Base-by-base conservation (phyloP, 2,113 vertebrate genomes). In the Macroglossus sobrinus region DNA sequence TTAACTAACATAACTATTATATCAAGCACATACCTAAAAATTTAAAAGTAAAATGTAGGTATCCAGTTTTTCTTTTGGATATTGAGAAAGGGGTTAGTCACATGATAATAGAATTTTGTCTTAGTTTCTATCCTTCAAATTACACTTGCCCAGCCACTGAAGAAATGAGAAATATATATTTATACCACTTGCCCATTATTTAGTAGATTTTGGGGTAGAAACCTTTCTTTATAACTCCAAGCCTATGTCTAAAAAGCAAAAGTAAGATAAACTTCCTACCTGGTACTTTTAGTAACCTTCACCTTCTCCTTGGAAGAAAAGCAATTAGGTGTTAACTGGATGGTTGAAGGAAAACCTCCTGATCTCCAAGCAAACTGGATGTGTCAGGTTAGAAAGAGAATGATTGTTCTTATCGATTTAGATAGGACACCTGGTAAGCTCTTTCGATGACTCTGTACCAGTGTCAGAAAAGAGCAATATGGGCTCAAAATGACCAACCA, bases 281-380 rank as follows among this genome's bases (percentile, higher is more conserved):
- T 85, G 43, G 47, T 57, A 85, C 33, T 96, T 92, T 95, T 69
- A 91, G 68, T 38, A 97, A 69, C n/a, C 64, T 93, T 95, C 16
- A 89, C 88, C 72, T 94, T 95, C 61, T 91, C 53, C 68, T 92
- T 97, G 72, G 55, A 82, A 95, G 68, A 94, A 91, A 96, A 74
- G 72, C 63, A 97, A 91, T 89, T 94, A 97, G 55, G 84, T 91
- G 72, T 95, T 95, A 96, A 97, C 78, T 92, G 88, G 33, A 84
- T 92, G 71, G 93, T 88, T 94, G 71, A 82, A 96, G 53, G 57
- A 92, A 84, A 96, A 43, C 85, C 69, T 91, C 76, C 89, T 94
- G 94, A 86, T 86, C 84, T 95, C 75, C 61, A 96, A 68, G 66
- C 66, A 93, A 94, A 94, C 75, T 82, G 61, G 47, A 47, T 38